Base-by-base conservation (phyloP, 2,888 invertebrate genomes). In the Cyclophora punctaria region DNA sequence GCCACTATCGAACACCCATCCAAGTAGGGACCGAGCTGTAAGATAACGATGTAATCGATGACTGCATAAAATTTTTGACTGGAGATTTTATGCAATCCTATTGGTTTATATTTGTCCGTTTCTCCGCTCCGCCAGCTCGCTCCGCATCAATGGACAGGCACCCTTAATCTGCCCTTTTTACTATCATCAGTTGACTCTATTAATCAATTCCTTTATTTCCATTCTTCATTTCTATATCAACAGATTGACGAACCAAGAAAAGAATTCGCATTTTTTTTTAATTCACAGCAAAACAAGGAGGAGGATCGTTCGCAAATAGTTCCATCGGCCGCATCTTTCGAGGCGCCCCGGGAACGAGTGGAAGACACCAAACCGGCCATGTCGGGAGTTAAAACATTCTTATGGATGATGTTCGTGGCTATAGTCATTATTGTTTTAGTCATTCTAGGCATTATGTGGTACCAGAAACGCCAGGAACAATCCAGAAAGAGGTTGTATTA, bases 361-460 rank as follows among this genome's bases (percentile, higher is more conserved):
- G 96, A 97, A 0, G 98, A 98, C 82, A 90, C 93, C 0, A 96
- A 96, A 67, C 95, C 96, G 1, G 92, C 95, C 34, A 91, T 97
- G 90, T 96, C 97, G 3, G 98, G 97, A 48, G 91, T 97, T 49
- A 98, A 97, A 80, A 93, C 98, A 48, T 97, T 98, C 83, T 89
- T 98, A 3, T 90, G 97, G 55, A 93, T 98, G 87, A 90, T 99
- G 62, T 90, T 95, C 48, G 94, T 94, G 7, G 93, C 98, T 48
- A 90, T 98, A 35, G 94, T 94, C 3, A 80, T 98, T 5, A 94
- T 96, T 44, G 95, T 94, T 0, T 91, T 95, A 57, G 93, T 95
- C 0, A 95, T 98, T 3, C 91, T 98, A 49, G 97, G 95, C 35
- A 94, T 98, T 56, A 95, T 98, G 90, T 94, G 96, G 78, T 98